Percentiles rank a stretch among this genome's conserved stretches.
phyloP scores from a whole-genome alignment of 2,113 vertebrate genomes.

The Balaeniceps rex region DNA sequence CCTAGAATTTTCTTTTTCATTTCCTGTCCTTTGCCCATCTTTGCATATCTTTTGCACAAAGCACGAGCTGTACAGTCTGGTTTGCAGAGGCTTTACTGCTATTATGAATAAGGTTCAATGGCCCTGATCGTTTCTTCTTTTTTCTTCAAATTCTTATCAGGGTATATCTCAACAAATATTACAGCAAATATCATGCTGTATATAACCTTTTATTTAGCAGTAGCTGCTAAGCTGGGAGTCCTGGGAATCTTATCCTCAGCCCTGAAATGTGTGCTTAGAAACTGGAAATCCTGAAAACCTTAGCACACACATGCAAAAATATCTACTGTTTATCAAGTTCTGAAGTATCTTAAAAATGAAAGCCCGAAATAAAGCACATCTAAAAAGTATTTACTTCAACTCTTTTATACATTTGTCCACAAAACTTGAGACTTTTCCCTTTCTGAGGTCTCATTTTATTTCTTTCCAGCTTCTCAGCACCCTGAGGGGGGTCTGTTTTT shows the following conservation, averaged over 20 bases:
- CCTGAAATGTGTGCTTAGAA: not conserved
- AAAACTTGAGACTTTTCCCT: not conserved
- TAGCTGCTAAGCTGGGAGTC: not conserved
- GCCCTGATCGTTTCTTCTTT: not conserved
- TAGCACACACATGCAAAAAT: not conserved
- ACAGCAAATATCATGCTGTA: not conserved
- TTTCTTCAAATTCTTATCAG: not conserved
- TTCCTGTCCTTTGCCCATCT: not conserved
- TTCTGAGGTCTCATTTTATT: not conserved
- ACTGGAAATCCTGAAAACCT: not conserved
- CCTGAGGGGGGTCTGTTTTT: not conserved
- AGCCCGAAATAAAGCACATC: not conserved
- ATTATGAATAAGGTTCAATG: not conserved
- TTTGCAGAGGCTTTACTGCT: not conserved
- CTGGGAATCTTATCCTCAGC: not conserved
- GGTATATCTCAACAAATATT: not conserved
- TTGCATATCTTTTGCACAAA: not conserved
- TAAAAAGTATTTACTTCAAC: not conserved
- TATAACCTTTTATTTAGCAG: not conserved
- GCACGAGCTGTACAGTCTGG: not conserved
- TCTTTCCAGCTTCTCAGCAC: not conserved
- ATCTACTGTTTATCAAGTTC: not conserved
- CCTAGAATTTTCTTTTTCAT: not conserved
- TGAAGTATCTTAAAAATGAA: not conserved
- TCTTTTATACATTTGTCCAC: not conserved